Base-by-base conservation (phyloP, 1,140 invertebrate species). In the Drosophila nasuta region DNA sequence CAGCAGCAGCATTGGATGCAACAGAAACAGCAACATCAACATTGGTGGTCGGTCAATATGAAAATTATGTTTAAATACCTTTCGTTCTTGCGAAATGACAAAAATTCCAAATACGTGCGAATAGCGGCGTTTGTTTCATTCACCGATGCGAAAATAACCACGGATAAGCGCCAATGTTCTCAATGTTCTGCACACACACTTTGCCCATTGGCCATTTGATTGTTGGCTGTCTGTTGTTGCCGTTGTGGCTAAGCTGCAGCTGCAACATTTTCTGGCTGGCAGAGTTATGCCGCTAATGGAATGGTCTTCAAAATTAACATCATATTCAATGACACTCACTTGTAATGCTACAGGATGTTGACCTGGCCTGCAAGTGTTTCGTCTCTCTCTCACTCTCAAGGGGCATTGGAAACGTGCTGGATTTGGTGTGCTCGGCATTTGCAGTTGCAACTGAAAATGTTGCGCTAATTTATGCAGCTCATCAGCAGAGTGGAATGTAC, bases 61-160 rank as follows among this genome's bases (percentile, higher is more conserved):
- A 81, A 81, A 85, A 85, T 85, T 57, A 78, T 71, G 83, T 81
- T 80, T 83, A 83, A 87, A 83, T 83, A 78, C 79, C 82, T 75
- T 66, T 67, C 51, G 28, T 15, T 15, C 45, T 63, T 56, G 49
- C 56, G 46, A 54, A 78, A 58, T 67, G 77, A 63, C 65, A 64
- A 59, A 83, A 83, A 88, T 88, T 85, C 83, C 63, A 83, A 88
- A 81, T 81, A 88, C 83, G 83, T 88, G 83, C 77, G 67, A 65
- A 86, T 71, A 78, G 81, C 77, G 57, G 58, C 78, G 68, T 81
- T 86, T 85, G 64, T 78, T 86, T 82, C 73, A 66, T 65, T 75
- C 62, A 75, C 43, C 48, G 46, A 54, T 62, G 79, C 79, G 62
- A 79, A 79, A 75, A 73, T 80, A 51, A 72, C 13, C 52, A 49